Percentiles rank a stretch among this genome's conserved stretches.
These are phyloP conservation scores for Pterostichus madidus DNA, from an alignment of 2,888 invertebrate genomes.

Conservation along the genomic window DNA sequence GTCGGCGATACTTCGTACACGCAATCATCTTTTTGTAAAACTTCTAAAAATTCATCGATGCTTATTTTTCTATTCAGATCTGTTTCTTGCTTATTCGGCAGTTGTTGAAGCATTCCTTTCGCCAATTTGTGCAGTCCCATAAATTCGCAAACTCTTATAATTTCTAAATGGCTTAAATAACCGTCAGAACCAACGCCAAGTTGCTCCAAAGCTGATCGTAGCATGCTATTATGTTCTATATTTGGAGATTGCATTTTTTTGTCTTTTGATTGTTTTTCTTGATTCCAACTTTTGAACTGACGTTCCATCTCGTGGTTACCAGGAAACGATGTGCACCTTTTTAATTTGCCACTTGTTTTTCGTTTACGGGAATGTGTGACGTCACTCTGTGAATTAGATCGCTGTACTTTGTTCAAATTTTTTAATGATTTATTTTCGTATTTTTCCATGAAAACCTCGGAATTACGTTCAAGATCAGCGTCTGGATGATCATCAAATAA, in stretches of 20 bases:
- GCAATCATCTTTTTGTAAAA: constrained; percentile 80
- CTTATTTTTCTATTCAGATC: constrained; percentile 83
- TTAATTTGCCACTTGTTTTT: constrained; percentile 78
- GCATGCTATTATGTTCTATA: constrained; percentile 79
- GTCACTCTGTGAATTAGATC: constrained; percentile 80
- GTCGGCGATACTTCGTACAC: constrained; percentile 62
- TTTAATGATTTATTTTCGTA: constrained; percentile 59
- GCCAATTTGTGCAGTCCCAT: constrained; percentile 84
- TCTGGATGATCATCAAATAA: constrained; percentile 39
- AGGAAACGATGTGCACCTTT: constrained; percentile 80
- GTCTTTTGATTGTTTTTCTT: constrained; percentile 59
- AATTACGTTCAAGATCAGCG: constrained; percentile 37
- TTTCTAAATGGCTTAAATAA: constrained; percentile 82
- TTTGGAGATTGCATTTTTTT: constrained; percentile 52
- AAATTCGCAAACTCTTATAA: constrained; percentile 83
- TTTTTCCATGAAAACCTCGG: constrained; percentile 69
- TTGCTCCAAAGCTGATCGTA: constrained; percentile 82
- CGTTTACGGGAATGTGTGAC: constrained; percentile 78
- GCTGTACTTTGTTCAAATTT: constrained; percentile 75
- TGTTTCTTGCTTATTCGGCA: constrained; percentile 83
- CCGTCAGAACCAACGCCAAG: constrained; percentile 82
- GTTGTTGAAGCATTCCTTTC: constrained; percentile 82
- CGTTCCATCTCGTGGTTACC: constrained; percentile 73
- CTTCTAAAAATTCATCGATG: constrained; percentile 83
- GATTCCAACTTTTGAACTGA: constrained; percentile 60